These are phyloP conservation scores for Microtus ochrogaster DNA, from an alignment of 2,113 vertebrate species.

Conservation along the genomic window DNA sequence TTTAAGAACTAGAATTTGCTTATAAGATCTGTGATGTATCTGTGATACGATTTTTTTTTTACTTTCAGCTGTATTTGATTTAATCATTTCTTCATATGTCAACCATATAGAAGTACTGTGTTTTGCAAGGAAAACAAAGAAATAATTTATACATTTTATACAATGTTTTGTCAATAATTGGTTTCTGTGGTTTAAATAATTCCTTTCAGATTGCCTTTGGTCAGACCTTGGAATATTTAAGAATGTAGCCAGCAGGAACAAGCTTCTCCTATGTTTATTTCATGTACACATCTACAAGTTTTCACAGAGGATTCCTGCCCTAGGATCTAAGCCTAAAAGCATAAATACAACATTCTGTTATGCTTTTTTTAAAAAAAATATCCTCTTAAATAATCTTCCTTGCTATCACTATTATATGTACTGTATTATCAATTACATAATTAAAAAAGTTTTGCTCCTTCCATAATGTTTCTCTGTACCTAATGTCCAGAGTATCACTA, in stretches of 20 bases:
- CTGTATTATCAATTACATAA: neutral
- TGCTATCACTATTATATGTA: neutral
- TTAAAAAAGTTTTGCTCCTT: neutral
- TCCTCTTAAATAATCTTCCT: neutral
- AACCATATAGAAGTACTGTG: neutral
- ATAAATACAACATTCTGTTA: neutral
- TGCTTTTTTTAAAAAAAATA: neutral
- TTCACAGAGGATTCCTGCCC: too few relatives aligned
- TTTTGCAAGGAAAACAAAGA: neutral
- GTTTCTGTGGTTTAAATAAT: neutral
- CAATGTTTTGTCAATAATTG: neutral
- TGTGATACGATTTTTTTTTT: neutral
- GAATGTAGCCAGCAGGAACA: neutral
- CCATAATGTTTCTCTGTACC: neutral
- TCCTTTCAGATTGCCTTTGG: neutral
- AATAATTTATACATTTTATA: neutral
- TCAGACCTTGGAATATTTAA: neutral
- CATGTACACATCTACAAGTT: neutral
- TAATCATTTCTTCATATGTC: neutral
- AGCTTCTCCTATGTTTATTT: neutral
- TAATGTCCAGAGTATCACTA: neutral
- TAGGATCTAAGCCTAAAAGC: neutral
- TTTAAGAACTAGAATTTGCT: neutral
- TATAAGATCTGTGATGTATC: neutral
- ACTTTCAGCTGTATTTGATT: neutral